Conservation (phyloP, 2,113 vertebrate genomes). For the Ophthalmotilapia sp. region DNA sequence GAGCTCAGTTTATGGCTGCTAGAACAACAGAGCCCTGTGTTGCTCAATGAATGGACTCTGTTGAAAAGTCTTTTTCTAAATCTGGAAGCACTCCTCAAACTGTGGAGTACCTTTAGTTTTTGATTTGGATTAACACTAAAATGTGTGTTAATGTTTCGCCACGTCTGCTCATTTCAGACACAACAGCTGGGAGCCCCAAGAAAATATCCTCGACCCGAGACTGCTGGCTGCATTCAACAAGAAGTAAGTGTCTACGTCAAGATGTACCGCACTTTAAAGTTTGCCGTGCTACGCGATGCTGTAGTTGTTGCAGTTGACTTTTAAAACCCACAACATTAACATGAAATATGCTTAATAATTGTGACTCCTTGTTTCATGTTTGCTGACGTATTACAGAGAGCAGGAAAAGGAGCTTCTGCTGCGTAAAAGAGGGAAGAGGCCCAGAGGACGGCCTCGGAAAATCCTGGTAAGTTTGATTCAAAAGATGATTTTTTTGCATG, state of each 20-base stretch:
- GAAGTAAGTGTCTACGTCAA: constrained; percentile 71
- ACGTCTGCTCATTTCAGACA: constrained; percentile 75
- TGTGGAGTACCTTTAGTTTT: neutral
- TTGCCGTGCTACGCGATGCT: neutral
- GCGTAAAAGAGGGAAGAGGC: constrained; percentile 86
- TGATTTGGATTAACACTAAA: neutral
- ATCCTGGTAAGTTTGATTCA: constrained; percentile 69
- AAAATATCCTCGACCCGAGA: constrained; percentile 95
- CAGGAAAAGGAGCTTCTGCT: constrained; percentile 89
- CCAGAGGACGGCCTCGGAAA: constrained; percentile 89
- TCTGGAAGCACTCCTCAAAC: neutral
- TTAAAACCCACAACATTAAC: neutral
- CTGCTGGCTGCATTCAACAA: constrained; percentile 96
- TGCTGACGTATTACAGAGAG: constrained; percentile 68
- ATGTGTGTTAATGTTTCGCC: neutral
- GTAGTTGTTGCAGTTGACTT: neutral
- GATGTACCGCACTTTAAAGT: neutral
- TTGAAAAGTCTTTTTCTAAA: neutral
- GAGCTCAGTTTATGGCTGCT: neutral
- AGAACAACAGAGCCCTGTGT: neutral
- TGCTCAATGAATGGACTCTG: neutral
- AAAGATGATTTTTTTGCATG: accelerated
- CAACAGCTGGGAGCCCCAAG: constrained; percentile 99
- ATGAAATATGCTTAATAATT: accelerated
- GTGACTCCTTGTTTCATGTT: neutral